Base-by-base conservation (phyloP, 2,113 vertebrate genomes). In the Phaethornis superciliosus region DNA sequence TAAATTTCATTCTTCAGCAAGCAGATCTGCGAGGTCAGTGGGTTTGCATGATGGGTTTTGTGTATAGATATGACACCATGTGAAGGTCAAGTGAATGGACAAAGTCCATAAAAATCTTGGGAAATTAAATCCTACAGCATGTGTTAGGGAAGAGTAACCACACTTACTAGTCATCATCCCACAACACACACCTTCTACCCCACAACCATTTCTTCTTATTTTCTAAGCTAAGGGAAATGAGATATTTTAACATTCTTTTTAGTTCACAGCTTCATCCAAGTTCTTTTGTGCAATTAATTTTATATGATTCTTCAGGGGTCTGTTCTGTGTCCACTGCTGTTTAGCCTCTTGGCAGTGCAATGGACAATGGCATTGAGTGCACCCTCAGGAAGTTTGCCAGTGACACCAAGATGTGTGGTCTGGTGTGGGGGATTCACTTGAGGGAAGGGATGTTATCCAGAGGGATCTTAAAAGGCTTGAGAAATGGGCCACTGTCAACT, bases 21-120 rank as follows among this genome's bases (percentile, higher is more conserved):
- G 7, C 2, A 59, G 17, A 54, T 54, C 5, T 55, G 67, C 20
- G 13, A 49, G 18, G 1, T 49, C 30, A 72, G 32, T 27, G 44
- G 21, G 46, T 64, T 7, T 12, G 28, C 17, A 55, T 64, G 32
- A 42, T 40, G 37, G 5, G 5, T 13, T 76, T 77, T 72, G 6
- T 27, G 21, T 5, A 2, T 4, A 42, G 11, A 27, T 6, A 46
- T 33, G 72, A 20, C 8, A 2, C 23, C 33, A 46, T 2, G 1
- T 20, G 19, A 12, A 60, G 19, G 14, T 88, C 22, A 51, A 60
- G 40, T 8, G 28, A 78, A 59, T 12, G 23, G 7, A 42, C 22
- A n/a, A 65, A 60, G 46, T 17, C 7, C 28, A 2, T 17, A 60
- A 68, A 10, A 46, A 4, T 12, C 15, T 35, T 16, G 60, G 32